A percentile compares a stretch with the other conserved stretches of the same genome.
These are phyloP conservation scores for Sceliomorpha sp. DNA, from an alignment of 2,888 invertebrate genomes.

Conservation along the genomic window DNA sequence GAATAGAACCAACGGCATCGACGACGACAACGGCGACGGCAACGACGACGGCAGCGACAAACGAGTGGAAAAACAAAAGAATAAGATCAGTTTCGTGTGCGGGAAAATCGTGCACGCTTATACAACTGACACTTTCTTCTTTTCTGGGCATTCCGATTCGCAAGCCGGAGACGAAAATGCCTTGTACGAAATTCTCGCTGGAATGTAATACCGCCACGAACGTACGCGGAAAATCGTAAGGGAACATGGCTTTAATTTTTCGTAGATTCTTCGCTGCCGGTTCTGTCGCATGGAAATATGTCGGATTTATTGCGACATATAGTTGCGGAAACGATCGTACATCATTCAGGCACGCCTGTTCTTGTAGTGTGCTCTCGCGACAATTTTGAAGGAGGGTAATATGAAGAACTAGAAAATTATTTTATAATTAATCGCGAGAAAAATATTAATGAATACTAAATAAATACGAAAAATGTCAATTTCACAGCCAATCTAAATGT, in stretches of 20 bases:
- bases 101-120: conserved; percentile 21
- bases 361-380: too few relatives aligned
- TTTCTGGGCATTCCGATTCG: conserved; percentile 21
- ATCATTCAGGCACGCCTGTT: background rate
- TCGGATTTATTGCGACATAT: conserved; percentile 6
- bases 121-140: conserved; percentile 33
- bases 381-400: too few relatives aligned
- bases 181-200: conserved; percentile 26
- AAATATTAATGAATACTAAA: too few relatives aligned
- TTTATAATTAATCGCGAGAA: too few relatives aligned
- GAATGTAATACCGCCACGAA: conserved; percentile 42
- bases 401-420: too few relatives aligned
- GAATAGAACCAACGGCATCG: conserved; percentile 12
- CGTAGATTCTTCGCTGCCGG: conserved; percentile 25
- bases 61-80: conserved; percentile 43
- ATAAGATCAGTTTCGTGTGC: conserved; percentile 29
- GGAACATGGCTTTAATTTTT: conserved; percentile 46
- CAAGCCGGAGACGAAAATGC: conserved; percentile 24
- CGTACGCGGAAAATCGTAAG: conserved; percentile 30
- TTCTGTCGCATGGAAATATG: conserved; percentile 19
- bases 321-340: conserved; percentile 1
- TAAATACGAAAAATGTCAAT: too few relatives aligned
- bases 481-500: too few relatives aligned
- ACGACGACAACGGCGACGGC: too few relatives aligned
- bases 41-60: conserved; percentile 33